phyloP scores from a whole-genome alignment of 2,113 vertebrate species.

The Dicentrarchus labrax region DNA sequence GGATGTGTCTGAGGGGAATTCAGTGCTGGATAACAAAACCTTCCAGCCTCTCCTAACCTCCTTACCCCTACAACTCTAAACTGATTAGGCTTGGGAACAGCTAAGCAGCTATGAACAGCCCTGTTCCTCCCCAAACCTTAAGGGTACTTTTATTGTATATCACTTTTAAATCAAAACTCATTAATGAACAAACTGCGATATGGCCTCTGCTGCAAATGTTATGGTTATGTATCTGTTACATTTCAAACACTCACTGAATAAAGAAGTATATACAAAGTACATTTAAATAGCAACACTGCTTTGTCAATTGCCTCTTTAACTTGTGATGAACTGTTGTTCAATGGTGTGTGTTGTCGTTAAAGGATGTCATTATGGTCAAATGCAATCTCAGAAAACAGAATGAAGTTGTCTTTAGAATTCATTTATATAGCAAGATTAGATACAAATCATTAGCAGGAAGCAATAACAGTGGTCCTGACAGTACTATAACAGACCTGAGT shows the following conservation, averaged over 20 bases:
- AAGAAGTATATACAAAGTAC: background rate
- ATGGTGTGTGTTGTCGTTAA: background rate
- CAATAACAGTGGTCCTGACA: background rate
- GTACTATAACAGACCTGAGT: background rate
- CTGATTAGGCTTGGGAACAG: slow-evolving; percentile 4
- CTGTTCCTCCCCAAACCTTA: background rate
- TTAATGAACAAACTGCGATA: background rate
- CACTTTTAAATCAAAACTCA: background rate
- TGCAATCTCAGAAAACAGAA: background rate
- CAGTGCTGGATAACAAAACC: slow-evolving; percentile 8
- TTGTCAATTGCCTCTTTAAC: background rate
- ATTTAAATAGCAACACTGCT: background rate
- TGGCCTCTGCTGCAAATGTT: background rate
- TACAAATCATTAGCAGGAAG: slow-evolving; percentile 8
- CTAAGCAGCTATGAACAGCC: background rate
- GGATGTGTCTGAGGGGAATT: slow-evolving; percentile 5
- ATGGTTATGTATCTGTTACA: background rate
- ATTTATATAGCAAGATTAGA: background rate
- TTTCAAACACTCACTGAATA: background rate
- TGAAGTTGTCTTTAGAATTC: background rate
- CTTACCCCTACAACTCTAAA: background rate
- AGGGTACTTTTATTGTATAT: background rate
- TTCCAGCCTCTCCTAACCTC: background rate
- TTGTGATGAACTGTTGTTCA: background rate
- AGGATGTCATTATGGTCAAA: background rate